phyloP scores from a whole-genome alignment of 2,113 vertebrate species.

The Condylura cristata region DNA sequence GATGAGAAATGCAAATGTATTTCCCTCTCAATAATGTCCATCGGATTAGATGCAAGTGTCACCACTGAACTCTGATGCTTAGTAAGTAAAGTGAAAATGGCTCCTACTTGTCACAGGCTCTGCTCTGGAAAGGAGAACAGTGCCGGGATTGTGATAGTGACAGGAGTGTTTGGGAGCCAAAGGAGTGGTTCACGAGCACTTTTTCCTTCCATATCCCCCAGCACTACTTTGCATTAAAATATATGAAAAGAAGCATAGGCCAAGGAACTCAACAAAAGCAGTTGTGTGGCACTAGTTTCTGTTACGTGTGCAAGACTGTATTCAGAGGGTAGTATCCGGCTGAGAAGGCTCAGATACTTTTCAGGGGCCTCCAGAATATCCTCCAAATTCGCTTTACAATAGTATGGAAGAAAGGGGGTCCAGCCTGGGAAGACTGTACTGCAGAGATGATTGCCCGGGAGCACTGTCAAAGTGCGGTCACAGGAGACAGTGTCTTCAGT shows the following conservation, averaged over 20 bases:
- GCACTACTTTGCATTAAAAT: neutral
- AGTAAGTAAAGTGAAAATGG: neutral
- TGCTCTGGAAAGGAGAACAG: neutral
- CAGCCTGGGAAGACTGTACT: neutral
- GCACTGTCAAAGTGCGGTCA: neutral
- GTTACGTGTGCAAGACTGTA: neutral
- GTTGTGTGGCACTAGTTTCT: neutral
- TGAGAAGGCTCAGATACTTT: neutral
- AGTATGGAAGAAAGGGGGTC: neutral
- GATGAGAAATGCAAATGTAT: neutral
- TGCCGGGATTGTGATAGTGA: neutral
- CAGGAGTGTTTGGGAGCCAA: neutral
- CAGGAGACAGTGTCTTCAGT: rapidly evolving
- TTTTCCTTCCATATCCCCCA: neutral
- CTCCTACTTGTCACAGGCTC: neutral
- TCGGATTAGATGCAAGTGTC: neutral
- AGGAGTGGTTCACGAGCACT: neutral
- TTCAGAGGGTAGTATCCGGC: rapidly evolving
- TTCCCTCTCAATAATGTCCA: neutral
- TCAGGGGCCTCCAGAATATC: neutral
- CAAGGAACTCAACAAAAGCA: neutral
- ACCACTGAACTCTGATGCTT: neutral
- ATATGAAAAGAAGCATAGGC: neutral
- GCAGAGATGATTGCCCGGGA: neutral
- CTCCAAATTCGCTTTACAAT: neutral